Evolutionary conservation across 2,113 vertebrate genomes (phyloP), one percentile per base, ranked within the genome.

Genomic region (Zosterops lateralis): DNA sequence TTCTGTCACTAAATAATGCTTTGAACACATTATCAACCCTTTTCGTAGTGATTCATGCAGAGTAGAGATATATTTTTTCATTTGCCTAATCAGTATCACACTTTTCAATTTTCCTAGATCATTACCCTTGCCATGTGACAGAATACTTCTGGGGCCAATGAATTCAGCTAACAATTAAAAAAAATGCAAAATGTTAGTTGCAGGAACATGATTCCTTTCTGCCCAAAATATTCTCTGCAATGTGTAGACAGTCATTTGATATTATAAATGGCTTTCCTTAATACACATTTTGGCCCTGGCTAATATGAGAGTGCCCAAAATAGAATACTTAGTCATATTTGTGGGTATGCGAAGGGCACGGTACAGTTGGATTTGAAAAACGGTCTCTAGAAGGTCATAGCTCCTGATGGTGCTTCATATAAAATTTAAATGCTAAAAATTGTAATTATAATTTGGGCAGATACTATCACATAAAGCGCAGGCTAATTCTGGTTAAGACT

Each of bases 81-180:
- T 96, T 97, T 96, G 36, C 53, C 70, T 97, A 95, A 96, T 97
- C 92, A 95, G 62, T 66, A 95, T 87, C 84, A 64, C 68, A 92
- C 60, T 95, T 96, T 87, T 93, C 70, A 92, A 1, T 97, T 96
- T 95, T 91, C 66, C 36, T 92, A 92, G 79, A 89, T 93, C 85
- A 94, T 97, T 97, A 96, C 77, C 68, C 21, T 66, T 96, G 81
- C 78, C 74, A 89, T 75, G 47, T 94, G 80, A 94, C 89, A 89
- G 48, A 90, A 89, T 96, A 90, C 45, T 85, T 95, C 40, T 61
- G 91, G 48, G 79, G 32, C 44, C 54, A 84, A 72, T 15, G 6
- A 95, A 95, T 96, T 92, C 84, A 95, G 50, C 31, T 87, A 93
- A 94, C 40, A 95, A 84, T 87, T 93, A 17, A 44, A 12, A 97